A percentile compares a stretch with the other conserved stretches of the same genome.
Conservation (phyloP, 2,888 invertebrate species). For the Hesperia comma region DNA sequence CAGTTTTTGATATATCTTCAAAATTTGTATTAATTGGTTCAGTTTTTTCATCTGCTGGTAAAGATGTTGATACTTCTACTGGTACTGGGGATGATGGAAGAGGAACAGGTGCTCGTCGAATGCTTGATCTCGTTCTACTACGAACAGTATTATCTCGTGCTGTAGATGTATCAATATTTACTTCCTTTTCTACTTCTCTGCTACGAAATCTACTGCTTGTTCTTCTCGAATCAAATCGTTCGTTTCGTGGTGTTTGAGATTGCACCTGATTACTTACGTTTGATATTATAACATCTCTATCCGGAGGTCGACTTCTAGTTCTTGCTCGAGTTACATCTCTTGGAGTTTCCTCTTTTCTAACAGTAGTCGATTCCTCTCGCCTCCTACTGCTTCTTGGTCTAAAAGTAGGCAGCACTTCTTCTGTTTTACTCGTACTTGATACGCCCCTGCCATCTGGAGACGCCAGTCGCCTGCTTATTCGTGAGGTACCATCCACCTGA, state of each 20-base stretch:
- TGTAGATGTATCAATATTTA: constrained; percentile 52
- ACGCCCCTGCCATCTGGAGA: constrained; percentile 52
- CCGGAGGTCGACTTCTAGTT: constrained; percentile 58
- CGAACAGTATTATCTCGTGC: constrained; percentile 56
- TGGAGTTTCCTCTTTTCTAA: constrained; percentile 40
- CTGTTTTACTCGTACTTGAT: constrained; percentile 52
- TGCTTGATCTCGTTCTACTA: constrained; percentile 56
- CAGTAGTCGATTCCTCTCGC: constrained; percentile 54
- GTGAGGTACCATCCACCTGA: constrained; percentile 66
- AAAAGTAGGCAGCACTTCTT: constrained; percentile 57
- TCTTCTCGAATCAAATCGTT: constrained; percentile 72
- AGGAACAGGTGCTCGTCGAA: constrained; percentile 42
- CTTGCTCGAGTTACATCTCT: constrained; percentile 57
- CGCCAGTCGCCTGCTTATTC: constrained; percentile 64
- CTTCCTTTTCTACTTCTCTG: constrained; percentile 54
- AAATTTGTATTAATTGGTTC: constrained; percentile 61
- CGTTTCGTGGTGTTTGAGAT: constrained; percentile 57
- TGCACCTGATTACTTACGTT: constrained; percentile 51
- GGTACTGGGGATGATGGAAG: constrained; percentile 14
- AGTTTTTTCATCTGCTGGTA: constrained; percentile 58
- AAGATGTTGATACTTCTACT: constrained; percentile 21
- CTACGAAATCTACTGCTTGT: constrained; percentile 65
- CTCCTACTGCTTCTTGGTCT: constrained; percentile 64
- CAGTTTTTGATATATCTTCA: constrained; percentile 59
- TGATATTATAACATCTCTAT: constrained; percentile 45